Conservation (phyloP, 2,888 invertebrate genomes). For the Phragmatobia fuliginosa region DNA sequence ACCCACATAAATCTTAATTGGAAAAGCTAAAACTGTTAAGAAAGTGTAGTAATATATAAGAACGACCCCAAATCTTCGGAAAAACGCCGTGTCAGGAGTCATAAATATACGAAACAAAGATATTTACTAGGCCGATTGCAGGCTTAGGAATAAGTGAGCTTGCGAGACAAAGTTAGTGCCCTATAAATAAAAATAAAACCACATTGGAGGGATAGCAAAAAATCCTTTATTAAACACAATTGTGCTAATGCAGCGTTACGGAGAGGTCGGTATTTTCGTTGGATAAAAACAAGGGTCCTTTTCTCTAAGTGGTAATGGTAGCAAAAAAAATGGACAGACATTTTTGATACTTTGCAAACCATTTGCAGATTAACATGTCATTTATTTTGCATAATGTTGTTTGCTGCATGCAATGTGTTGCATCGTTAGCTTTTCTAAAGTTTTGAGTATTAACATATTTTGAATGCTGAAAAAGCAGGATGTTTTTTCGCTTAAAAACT, state of each 20-base stretch:
- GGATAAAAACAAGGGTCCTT: constrained; percentile 46
- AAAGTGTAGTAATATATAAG: constrained; percentile 10
- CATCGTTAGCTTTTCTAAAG: constrained; percentile 12
- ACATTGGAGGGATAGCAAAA: constrained; percentile 42
- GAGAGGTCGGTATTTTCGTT: constrained; percentile 28
- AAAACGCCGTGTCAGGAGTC: constrained; percentile 10
- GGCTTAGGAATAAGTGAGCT: constrained; percentile 26
- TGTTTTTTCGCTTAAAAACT: background rate
- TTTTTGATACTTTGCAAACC: constrained; percentile 10
- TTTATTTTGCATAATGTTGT: constrained; percentile 24
- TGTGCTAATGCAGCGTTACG: constrained; percentile 48
- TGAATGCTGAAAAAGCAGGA: background rate
- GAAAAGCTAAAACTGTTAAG: constrained; percentile 4
- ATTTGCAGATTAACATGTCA: constrained; percentile 17
- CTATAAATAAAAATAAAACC: constrained; percentile 47
- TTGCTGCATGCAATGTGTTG: constrained; percentile 3
- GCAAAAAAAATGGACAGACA: constrained; percentile 30
- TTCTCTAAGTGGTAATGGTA: constrained; percentile 45
- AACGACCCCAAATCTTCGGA: background rate
- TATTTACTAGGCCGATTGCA: constrained; percentile 23
- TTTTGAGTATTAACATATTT: constrained; percentile 4
- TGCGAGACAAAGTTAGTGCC: constrained; percentile 25
- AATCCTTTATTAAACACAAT: constrained; percentile 48
- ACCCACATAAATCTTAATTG: constrained; percentile 17
- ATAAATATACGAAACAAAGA: constrained; percentile 20